Conservation (phyloP, 1,140 invertebrate species). For the Drosophila ironensis region DNA sequence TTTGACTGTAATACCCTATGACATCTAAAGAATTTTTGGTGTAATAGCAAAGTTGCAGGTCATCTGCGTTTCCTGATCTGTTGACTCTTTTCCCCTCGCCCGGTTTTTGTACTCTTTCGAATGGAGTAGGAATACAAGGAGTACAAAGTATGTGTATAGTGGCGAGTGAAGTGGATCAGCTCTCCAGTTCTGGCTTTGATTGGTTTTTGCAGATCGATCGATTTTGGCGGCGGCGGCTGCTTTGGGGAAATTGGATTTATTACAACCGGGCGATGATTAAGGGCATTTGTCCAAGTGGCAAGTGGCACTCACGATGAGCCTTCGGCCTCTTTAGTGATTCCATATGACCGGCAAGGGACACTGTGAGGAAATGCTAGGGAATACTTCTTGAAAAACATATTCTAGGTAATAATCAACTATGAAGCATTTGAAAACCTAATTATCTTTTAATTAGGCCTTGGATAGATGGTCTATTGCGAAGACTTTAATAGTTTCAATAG, state of each 20-base stretch:
- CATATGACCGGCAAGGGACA: not conserved
- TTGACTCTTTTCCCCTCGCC: not conserved
- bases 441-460: too few species aligned
- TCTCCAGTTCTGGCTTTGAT: slow-evolving; percentile 22
- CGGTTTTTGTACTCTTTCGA: not conserved
- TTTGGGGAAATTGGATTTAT: slow-evolving; percentile 63
- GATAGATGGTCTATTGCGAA: too few species aligned
- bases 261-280: slow-evolving; percentile 53
- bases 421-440: too few species aligned
- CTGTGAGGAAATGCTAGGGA: not conserved
- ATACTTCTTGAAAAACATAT: too few species aligned
- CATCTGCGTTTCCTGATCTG: not conserved
- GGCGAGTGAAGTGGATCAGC: slow-evolving; percentile 2
- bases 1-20: not conserved
- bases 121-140: too few species aligned
- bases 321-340: not conserved
- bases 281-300: slow-evolving; percentile 53
- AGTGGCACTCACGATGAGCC: slow-evolving; percentile 35
- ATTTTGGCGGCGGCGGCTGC: slow-evolving; percentile 12
- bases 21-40: not conserved
- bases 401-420: too few species aligned
- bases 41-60: not conserved
- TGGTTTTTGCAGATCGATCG: slow-evolving; percentile 37
- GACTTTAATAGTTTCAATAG: too few species aligned
- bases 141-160: too few species aligned